Conservation (phyloP, 2,113 vertebrate species). For the Onychostruthus taczanowskii region DNA sequence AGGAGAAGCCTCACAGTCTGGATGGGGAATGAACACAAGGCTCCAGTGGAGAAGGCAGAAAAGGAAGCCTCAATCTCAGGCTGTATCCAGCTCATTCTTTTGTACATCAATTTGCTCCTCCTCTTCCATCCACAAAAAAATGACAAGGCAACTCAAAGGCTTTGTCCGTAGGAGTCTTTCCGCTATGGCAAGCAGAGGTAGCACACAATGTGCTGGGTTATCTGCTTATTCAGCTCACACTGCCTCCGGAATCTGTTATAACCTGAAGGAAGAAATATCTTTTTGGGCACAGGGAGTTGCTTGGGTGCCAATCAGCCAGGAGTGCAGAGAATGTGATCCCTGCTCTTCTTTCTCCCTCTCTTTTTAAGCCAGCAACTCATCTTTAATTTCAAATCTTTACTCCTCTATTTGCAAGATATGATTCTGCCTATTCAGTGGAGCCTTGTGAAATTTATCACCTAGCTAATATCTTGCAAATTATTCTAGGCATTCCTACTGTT, state of each 20-base stretch:
- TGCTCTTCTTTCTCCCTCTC: not conserved
- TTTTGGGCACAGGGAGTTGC: not conserved
- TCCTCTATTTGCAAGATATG: not conserved
- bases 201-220: not conserved
- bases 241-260: not conserved
- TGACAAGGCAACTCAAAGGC: not conserved
- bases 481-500: not conserved
- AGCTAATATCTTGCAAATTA: slow-evolving; percentile 11
- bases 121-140: not conserved
- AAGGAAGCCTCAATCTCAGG: not conserved
- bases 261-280: not conserved
- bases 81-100: not conserved
- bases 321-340: not conserved
- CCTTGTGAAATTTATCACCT: not conserved
- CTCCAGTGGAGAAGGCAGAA: not conserved
- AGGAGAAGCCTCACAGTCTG: not conserved
- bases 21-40: not conserved
- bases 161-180: not conserved
- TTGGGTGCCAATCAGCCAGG: not conserved
- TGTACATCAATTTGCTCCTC: not conserved
- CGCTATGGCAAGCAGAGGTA: not conserved
- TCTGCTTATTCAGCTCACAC: not conserved
- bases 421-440: not conserved
- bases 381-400: not conserved
- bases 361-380: not conserved